These are phyloP conservation scores for Nebria brevicollis DNA, from an alignment of 2,888 invertebrate species.

Conservation along the genomic window DNA sequence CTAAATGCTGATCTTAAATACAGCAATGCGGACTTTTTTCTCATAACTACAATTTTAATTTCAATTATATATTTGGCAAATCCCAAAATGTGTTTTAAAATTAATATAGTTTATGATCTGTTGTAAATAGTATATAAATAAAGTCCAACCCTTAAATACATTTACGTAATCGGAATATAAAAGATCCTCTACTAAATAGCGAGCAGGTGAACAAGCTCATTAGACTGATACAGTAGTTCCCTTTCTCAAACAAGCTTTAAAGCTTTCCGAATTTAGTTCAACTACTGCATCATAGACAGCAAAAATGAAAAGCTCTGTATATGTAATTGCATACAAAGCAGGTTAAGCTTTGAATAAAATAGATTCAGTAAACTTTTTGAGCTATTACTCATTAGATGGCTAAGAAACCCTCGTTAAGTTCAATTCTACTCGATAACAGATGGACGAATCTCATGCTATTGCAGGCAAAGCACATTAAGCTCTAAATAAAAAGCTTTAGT, in stretches of 20 bases:
- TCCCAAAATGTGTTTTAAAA: neutral
- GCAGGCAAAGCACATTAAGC: neutral
- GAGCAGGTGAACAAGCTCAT: neutral
- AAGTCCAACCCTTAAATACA: too few species aligned
- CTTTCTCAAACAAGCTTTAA: too few species aligned
- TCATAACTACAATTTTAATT: neutral
- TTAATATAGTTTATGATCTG: neutral
- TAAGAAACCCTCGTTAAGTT: neutral
- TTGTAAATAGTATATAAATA: too few species aligned
- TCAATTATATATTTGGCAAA: neutral
- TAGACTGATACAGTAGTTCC: neutral
- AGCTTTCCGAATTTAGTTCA: neutral
- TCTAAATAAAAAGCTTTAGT: neutral
- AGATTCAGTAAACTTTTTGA: neutral
- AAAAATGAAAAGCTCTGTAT: neutral
- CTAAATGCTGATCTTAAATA: neutral
- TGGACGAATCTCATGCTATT: neutral
- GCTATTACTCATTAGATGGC: neutral
- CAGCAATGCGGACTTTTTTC: neutral
- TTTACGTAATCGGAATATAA: too few species aligned
- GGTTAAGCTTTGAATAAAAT: neutral
- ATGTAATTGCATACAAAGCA: neutral
- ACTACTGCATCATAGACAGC: neutral
- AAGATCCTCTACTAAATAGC: neutral
- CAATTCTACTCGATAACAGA: neutral